phyloP scores from a whole-genome alignment of 2,888 invertebrate species.

The Watsonalla cultraria region DNA sequence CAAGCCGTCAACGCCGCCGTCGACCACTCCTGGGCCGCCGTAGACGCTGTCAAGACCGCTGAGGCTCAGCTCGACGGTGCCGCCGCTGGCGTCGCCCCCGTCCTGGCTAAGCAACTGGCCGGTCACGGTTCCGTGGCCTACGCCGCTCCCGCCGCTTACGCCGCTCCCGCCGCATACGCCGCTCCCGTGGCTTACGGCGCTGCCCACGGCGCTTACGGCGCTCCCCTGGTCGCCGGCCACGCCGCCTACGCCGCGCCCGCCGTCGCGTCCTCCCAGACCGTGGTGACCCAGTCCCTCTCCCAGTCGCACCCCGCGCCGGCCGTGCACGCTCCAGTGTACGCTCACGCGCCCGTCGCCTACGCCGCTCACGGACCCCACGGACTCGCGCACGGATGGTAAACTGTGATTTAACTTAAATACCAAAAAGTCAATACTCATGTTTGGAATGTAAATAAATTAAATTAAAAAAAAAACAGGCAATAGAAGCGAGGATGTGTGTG shows the following conservation, averaged over 20 bases:
- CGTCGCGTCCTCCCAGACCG: constrained; percentile 46
- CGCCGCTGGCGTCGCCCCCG: constrained; percentile 67
- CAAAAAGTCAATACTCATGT: constrained; percentile 67
- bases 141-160: constrained; percentile 24
- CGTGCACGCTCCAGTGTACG: constrained; percentile 26
- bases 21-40: constrained; percentile 69
- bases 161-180: constrained; percentile 20
- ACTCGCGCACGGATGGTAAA: constrained; percentile 63
- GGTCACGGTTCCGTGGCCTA: constrained; percentile 35
- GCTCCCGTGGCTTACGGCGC: constrained; percentile 19
- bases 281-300: constrained; percentile 54
- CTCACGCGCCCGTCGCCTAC: constrained; percentile 29
- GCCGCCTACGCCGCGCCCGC: constrained; percentile 20
- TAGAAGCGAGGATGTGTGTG: constrained; percentile 71
- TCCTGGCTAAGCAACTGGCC: constrained; percentile 64
- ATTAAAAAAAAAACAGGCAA: constrained; percentile 53
- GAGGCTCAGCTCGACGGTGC: constrained; percentile 68
- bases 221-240: constrained; percentile 6
- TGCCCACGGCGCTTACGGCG: constrained; percentile 12
- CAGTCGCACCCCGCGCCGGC: constrained; percentile 63
- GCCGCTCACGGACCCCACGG: constrained; percentile 33
- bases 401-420: constrained; percentile 63
- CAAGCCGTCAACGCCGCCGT: constrained; percentile 70
- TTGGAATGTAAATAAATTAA: constrained; percentile 62
- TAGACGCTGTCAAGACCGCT: constrained; percentile 66